phyloP scores from a whole-genome alignment of 2,113 vertebrate species.

The Ammodytes marinus region DNA sequence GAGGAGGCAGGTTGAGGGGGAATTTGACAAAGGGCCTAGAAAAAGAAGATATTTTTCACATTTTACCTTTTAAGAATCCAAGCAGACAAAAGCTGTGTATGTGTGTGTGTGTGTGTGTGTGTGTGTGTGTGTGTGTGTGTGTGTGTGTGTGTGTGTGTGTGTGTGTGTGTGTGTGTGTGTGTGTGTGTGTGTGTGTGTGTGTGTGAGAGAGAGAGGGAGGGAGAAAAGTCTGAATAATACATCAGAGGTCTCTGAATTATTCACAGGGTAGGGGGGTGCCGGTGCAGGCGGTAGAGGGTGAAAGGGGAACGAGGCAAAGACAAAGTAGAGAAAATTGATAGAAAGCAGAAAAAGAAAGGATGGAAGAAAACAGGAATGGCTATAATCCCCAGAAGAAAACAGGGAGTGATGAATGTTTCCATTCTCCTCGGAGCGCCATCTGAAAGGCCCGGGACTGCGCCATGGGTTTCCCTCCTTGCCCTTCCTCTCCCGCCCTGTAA shows the following conservation, averaged over 20 bases:
- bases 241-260: slow-evolving; percentile 69
- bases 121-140: not conserved
- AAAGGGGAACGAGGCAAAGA: slow-evolving; percentile 14
- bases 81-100: slow-evolving; percentile 28
- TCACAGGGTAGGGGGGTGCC: slow-evolving; percentile 32
- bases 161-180: slow-evolving; percentile 3
- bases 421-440: slow-evolving; percentile 43
- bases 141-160: not conserved
- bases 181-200: not conserved
- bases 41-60: slow-evolving; percentile 6
- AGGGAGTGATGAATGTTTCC: slow-evolving; percentile 58
- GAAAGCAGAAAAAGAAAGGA: slow-evolving; percentile 23
- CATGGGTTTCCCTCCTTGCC: slow-evolving; percentile 44
- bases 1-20: not conserved
- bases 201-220: not conserved
- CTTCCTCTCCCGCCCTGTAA: slow-evolving; percentile 49
- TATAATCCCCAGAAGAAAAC: slow-evolving; percentile 51
- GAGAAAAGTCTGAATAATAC: slow-evolving; percentile 62
- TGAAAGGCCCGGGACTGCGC: slow-evolving; percentile 36
- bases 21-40: not conserved
- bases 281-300: slow-evolving; percentile 21
- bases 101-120: not conserved
- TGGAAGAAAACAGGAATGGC: slow-evolving; percentile 16
- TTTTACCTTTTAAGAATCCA: slow-evolving; percentile 1
- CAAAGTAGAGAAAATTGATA: slow-evolving; percentile 42